Base-by-base conservation (phyloP, 2,113 vertebrate species). In the Nycticryphes semicollaris region DNA sequence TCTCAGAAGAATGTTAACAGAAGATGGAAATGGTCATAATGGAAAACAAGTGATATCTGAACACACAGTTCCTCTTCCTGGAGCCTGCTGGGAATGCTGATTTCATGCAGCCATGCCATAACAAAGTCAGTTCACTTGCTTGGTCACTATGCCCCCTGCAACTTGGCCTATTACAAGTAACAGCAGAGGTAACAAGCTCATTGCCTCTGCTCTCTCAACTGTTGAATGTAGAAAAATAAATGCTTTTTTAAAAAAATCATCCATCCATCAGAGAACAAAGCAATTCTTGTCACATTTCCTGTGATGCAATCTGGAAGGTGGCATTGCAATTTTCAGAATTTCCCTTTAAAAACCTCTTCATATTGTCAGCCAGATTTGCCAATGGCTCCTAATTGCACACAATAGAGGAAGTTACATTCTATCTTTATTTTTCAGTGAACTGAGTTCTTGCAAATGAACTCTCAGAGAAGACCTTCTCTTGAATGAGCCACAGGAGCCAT, bases 401-500 rank as follows among this genome's bases (percentile, higher is more conserved):
- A 23, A 24, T 3, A 47, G 47, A 67, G 72, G 43, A 86, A 80
- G 35, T 59, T 66, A 31, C 3, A 3, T 41, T 76, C 39, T 79
- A 2, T 14, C 35, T 82, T 35, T 84, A 70, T 50, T 35, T 64
- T 33, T 69, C 39, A 27, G 86, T 72, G 88, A 68, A 20, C 78
- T 17, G 37, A 78, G 51, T 43, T 75, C 82, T 14, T 47, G 51
- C 33, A 66, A 43, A 60, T 37, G 70, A 89, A 47, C 37, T 76
- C 59, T 37, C 30, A 16, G 20, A 64, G 87, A 70, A 63, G 79
- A 92, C 39, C 24, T 72, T 47, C 81, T 60, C 75, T 93, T 93
- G 89, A 94, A 79, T 54, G 78, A 92, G 88, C 93, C 56, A 68
- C 50, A 41, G 80, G 77, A 94, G 60, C 79, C 93, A 19, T n/a